Conservation (phyloP, 1,140 invertebrate species). For the Theocolax elegans region DNA sequence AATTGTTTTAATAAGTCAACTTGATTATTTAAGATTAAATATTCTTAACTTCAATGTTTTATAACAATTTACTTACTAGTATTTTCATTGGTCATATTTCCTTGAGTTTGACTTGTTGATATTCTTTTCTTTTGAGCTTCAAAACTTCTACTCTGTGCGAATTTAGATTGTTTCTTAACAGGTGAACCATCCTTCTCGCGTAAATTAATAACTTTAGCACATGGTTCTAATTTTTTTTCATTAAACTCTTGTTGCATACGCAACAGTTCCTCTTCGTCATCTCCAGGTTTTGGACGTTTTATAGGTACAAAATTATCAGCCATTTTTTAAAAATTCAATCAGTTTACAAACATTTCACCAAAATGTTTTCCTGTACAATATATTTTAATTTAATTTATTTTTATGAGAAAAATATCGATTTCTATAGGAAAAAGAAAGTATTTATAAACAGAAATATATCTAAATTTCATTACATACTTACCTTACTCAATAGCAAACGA, state of each 20-base stretch:
- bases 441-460: no score
- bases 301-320: slow-evolving; percentile 34
- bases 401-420: no score
- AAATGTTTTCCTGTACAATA: no score
- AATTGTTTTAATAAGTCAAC: slow-evolving; percentile 46
- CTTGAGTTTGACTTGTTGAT: slow-evolving; percentile 47
- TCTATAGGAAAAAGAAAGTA: no score
- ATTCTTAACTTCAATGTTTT: slow-evolving; percentile 5
- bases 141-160: slow-evolving; percentile 46
- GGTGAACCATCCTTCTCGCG: background rate
- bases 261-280: slow-evolving; percentile 77
- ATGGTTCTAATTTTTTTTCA: slow-evolving; percentile 64
- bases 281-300: slow-evolving; percentile 72
- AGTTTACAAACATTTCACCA: no score
- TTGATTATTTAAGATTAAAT: background rate
- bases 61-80: slow-evolving; percentile 1
- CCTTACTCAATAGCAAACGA: no score
- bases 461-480: no score
- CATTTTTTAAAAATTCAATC: no score
- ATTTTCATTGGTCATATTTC: slow-evolving; percentile 44
- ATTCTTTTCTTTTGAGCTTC: slow-evolving; percentile 42
- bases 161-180: slow-evolving; percentile 52
- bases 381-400: no score
- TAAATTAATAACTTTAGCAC: slow-evolving; percentile 71
- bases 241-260: slow-evolving; percentile 77